phyloP scores from a whole-genome alignment of 2,888 invertebrate species.

The Luperina nickerlii region DNA sequence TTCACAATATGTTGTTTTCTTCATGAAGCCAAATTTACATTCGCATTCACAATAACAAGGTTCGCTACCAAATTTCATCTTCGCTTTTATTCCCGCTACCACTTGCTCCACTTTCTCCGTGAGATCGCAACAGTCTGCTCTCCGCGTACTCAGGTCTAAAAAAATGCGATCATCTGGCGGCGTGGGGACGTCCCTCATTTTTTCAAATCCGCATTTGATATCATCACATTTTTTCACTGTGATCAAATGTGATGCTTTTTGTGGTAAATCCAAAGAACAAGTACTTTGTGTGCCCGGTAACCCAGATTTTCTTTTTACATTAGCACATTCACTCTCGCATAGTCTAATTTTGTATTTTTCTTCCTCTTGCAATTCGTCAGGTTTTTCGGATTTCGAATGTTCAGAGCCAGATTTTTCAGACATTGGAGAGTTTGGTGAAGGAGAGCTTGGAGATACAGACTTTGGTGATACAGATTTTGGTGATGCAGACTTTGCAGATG shows the following conservation, averaged over 20 bases:
- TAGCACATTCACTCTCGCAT: slow-evolving; percentile 71
- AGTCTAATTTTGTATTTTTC: slow-evolving; percentile 68
- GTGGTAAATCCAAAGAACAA: slow-evolving; percentile 74
- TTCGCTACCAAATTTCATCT: slow-evolving; percentile 74
- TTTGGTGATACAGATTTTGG: neutral
- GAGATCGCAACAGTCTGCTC: slow-evolving; percentile 72
- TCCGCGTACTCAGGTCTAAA: slow-evolving; percentile 72
- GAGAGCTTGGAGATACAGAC: neutral
- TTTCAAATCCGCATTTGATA: slow-evolving; percentile 72
- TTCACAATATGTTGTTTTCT: slow-evolving; percentile 83
- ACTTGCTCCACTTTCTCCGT: slow-evolving; percentile 77
- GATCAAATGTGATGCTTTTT: slow-evolving; percentile 68
- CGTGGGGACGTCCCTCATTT: slow-evolving; percentile 68
- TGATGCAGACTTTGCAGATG: slow-evolving; percentile 13
- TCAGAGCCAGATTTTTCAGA: slow-evolving; percentile 38
- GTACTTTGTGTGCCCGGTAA: slow-evolving; percentile 66
- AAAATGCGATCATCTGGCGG: slow-evolving; percentile 75
- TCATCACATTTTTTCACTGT: slow-evolving; percentile 76
- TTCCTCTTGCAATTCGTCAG: slow-evolving; percentile 58
- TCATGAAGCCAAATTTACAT: slow-evolving; percentile 82
- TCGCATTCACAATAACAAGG: slow-evolving; percentile 85
- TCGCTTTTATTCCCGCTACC: slow-evolving; percentile 74
- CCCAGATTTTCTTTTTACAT: slow-evolving; percentile 49
- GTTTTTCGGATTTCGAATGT: slow-evolving; percentile 57
- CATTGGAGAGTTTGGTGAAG: neutral